Evolutionary conservation across 2,888 invertebrate species (phyloP).

Genomic region (Cinara cedri): DNA sequence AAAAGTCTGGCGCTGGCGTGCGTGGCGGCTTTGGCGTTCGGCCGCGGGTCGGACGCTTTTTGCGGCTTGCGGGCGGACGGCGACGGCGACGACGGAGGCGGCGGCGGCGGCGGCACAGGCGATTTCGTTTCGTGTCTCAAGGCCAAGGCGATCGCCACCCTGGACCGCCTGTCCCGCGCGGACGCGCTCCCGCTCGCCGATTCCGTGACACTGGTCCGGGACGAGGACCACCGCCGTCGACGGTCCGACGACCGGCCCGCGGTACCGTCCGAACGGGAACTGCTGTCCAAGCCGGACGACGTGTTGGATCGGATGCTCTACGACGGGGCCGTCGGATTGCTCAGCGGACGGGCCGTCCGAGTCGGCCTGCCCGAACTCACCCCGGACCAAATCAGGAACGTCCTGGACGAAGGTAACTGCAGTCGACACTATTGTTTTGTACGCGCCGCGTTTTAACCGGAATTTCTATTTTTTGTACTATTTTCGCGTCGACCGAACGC

Average conservation of each 20-base stretch:
- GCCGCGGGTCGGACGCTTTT: not conserved
- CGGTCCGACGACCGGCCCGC: slow-evolving; percentile 59
- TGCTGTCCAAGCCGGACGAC: slow-evolving; percentile 72
- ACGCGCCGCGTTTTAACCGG: no score
- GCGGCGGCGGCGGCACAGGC: slow-evolving; percentile 39
- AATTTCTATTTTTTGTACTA: no score
- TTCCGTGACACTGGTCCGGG: slow-evolving; percentile 68
- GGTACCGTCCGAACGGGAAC: slow-evolving; percentile 71
- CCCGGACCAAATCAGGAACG: slow-evolving; percentile 72
- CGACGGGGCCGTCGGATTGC: slow-evolving; percentile 75
- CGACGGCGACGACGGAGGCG: slow-evolving; percentile 37
- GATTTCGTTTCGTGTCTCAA: slow-evolving; percentile 56
- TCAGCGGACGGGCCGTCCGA: slow-evolving; percentile 79
- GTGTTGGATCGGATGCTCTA: slow-evolving; percentile 77
- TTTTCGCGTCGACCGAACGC: no score
- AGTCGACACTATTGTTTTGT: not conserved
- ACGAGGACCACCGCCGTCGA: slow-evolving; percentile 62
- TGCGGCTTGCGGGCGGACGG: slow-evolving; percentile 18
- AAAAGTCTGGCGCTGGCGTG: slow-evolving; percentile 2
- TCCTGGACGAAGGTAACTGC: slow-evolving; percentile 78
- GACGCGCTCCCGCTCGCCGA: slow-evolving; percentile 65
- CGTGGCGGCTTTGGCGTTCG: not conserved
- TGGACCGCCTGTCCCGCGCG: slow-evolving; percentile 76
- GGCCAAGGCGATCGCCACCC: slow-evolving; percentile 72
- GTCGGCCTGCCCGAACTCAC: slow-evolving; percentile 77